Evolutionary conservation across 2,888 invertebrate species (phyloP).

Genomic region (Coenonympha arcania): DNA sequence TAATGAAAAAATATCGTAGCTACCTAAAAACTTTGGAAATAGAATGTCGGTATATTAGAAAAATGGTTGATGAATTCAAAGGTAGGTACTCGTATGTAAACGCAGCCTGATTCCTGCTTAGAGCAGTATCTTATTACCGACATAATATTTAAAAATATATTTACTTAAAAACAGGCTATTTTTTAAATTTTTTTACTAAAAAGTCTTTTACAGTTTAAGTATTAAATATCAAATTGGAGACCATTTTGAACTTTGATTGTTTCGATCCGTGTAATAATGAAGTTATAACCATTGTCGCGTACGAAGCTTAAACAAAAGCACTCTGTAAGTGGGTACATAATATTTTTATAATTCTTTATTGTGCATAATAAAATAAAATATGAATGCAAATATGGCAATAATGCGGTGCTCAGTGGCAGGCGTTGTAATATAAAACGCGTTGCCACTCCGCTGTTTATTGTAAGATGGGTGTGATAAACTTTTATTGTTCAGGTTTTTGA

Average conservation of each 20-base stretch:
- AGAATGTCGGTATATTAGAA: too few relatives aligned
- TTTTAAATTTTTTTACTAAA: too few relatives aligned
- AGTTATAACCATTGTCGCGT: background rate
- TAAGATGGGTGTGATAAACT: conserved; percentile 33
- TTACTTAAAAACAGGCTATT: too few relatives aligned
- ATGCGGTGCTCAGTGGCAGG: conserved; percentile 30
- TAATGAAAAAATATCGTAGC: too few relatives aligned
- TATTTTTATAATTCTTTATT: conserved; percentile 14
- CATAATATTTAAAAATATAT: too few relatives aligned
- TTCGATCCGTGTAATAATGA: background rate
- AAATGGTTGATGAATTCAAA: too few relatives aligned
- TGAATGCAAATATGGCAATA: conserved; percentile 34
- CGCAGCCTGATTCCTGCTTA: too few relatives aligned
- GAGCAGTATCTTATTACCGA: too few relatives aligned
- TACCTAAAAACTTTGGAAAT: too few relatives aligned
- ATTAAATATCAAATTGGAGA: too few relatives aligned
- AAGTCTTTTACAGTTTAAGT: too few relatives aligned
- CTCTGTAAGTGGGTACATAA: background rate
- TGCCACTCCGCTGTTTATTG: conserved; percentile 22
- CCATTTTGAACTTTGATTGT: background rate
- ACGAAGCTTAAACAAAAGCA: background rate
- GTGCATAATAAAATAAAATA: conserved; percentile 26
- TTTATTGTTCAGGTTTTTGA: conserved; percentile 30
- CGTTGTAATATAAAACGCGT: conserved; percentile 26
- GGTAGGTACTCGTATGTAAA: too few relatives aligned